These are phyloP conservation scores for Amphiprion clarkii DNA, from an alignment of 2,797 vertebrate genomes.

Conservation along the genomic window DNA sequence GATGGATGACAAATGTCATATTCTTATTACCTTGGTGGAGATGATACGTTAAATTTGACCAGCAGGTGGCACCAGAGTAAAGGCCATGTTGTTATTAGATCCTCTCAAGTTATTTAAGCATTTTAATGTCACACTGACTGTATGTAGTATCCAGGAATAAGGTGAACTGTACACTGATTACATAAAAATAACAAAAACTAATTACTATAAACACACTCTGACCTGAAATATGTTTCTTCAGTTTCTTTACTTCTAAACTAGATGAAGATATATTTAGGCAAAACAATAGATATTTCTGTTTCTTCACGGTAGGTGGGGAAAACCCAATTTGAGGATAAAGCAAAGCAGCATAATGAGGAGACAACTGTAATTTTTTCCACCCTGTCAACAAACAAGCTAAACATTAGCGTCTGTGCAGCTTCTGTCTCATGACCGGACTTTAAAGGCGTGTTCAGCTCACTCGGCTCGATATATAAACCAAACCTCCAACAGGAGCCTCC, in stretches of 20 bases:
- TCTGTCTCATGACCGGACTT: conserved; percentile 75
- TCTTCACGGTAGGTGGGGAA: background rate
- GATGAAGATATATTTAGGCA: conserved; percentile 38
- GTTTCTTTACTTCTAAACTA: background rate
- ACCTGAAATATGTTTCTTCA: conserved; percentile 22
- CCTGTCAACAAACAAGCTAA: conserved; percentile 75
- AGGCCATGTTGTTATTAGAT: background rate
- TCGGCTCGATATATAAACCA: conserved; percentile 67
- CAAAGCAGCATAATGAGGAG: conserved; percentile 45
- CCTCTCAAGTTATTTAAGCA: background rate
- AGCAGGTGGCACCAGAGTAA: conserved; percentile 44
- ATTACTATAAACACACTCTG: conserved; percentile 23
- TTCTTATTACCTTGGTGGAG: too few relatives aligned
- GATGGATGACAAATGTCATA: background rate
- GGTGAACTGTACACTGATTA: background rate
- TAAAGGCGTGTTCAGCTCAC: conserved; percentile 68
- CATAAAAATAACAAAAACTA: conserved; percentile 5
- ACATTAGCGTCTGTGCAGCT: conserved; percentile 72
- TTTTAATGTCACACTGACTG: conserved; percentile 13
- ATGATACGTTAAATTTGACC: conserved; percentile 5
- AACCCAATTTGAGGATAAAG: conserved; percentile 57
- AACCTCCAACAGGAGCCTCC: conserved; percentile 5
- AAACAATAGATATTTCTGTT: conserved; percentile 43
- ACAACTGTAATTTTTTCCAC: conserved; percentile 66
- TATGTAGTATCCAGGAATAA: conserved; percentile 28